Evolutionary conservation across 2,888 invertebrate species (phyloP).

Genomic region (Subacronicta megacephala): DNA sequence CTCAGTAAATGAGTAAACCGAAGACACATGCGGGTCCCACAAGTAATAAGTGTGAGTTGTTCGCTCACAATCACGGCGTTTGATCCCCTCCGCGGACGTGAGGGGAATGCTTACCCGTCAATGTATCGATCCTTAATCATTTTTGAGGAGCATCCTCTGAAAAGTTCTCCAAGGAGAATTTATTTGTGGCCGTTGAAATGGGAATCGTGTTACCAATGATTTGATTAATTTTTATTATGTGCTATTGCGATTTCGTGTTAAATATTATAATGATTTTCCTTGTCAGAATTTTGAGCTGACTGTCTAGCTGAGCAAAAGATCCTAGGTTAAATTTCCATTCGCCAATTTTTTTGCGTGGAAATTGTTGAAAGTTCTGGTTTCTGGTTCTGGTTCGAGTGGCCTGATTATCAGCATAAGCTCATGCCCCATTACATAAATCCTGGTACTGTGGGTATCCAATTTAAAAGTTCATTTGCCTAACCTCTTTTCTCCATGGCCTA

Average conservation of each 20-base stretch:
- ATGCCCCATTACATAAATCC: too few species aligned
- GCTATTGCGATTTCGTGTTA: too few species aligned
- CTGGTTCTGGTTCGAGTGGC: too few species aligned
- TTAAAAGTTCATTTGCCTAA: too few species aligned
- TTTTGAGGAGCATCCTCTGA: slow-evolving; percentile 39
- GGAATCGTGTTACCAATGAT: not conserved
- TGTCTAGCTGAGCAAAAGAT: not conserved
- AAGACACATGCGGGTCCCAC: slow-evolving; percentile 39
- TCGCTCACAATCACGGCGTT: slow-evolving; percentile 66
- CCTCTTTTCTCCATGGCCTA: too few species aligned
- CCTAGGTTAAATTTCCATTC: too few species aligned
- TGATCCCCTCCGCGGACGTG: slow-evolving; percentile 65
- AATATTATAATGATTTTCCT: too few species aligned
- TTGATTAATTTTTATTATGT: not conserved
- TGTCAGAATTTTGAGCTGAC: not conserved
- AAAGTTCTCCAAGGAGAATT: slow-evolving; percentile 32
- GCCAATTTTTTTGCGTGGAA: too few species aligned
- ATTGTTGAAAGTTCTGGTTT: too few species aligned
- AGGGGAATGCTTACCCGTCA: slow-evolving; percentile 48
- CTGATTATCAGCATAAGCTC: too few species aligned
- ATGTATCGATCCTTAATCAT: slow-evolving; percentile 39
- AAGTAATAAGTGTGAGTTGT: slow-evolving; percentile 58
- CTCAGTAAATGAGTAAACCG: slow-evolving; percentile 46
- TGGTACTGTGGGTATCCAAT: too few species aligned
- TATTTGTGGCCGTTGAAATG: slow-evolving; percentile 20